Evolutionary conservation across 1,140 invertebrate genomes (phyloP), one percentile per base, ranked within the genome.

Genomic region (Wiebesia pumilae): DNA sequence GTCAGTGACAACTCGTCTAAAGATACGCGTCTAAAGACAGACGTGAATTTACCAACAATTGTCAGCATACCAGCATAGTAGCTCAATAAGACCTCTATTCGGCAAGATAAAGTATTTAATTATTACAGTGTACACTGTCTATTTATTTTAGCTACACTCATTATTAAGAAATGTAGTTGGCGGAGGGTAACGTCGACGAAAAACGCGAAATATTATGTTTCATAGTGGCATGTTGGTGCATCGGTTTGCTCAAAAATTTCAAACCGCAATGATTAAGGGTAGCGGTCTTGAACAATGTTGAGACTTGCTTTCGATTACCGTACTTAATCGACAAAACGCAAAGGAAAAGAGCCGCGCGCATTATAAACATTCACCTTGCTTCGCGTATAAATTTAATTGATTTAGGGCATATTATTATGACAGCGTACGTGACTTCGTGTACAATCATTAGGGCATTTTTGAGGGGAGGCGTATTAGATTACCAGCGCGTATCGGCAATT

Each of bases 191-290:
- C 30, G 80, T 69, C n/a, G 33, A 9, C 7, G 38, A 82, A 65
- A 54, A 54, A 86, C 43, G 27, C 27, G 69, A 62, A 35, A 65
- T 81, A 85, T 85, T 75, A 40, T 67, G 33, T 82, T 82, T 81
- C 79, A 77, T 82, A 65, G 40, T 62, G 24, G 54, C 71, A 21
- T 9, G 2, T 3, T 14, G 43, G 40, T 54, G 47, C 35, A 78
- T 78, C 77, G 30, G 12, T n/a, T 78, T 78, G 30, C 35, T 10
- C 30, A 19, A 78, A 54, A 51, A 75, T 24, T 43, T 4, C 71
- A 38, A 16, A 3, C 4, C 69, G 3, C 27, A 62, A 62, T 27
- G 58, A 27, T 27, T 27, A 14, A 27, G 21, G 4, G 35, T 3
- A 12, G 3, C 14, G 30, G n/a, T 12, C 14, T 69, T 33, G 3